Evolutionary conservation across 2,888 invertebrate genomes (phyloP), one percentile per base, ranked within the genome.

Genomic region (Cephus nigrinus): DNA sequence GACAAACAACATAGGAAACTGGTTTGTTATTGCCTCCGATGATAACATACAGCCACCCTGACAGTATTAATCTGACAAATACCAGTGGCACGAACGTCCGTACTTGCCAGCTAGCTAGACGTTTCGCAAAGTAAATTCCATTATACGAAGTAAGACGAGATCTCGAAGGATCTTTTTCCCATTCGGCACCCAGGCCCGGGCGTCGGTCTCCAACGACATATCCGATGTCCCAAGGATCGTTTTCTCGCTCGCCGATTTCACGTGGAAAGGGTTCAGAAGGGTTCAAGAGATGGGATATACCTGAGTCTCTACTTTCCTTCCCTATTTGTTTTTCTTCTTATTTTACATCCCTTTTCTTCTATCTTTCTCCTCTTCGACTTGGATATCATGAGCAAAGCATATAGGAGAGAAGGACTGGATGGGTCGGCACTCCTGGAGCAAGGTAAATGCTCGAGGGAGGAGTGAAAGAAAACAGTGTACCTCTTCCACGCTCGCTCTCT

Each of bases 391-490:
- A 55, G 55, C 71, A 71, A 23, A 71, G 33, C 71, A 33, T 71
- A 31, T 33, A 33, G 31, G 71, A 71, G 31, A 33, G 32, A 5
- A 71, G 32, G 15, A 71, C 71, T 71, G 32, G 33, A 71, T 33
- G 71, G 71, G 31, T 32, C 31, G 71, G 71, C 71, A 71, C 35
- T 76, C 30, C 30, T 55, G 55, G 73, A 55, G 34, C 11, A 69
- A 72, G 73, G 35, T 33, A 31, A 73, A n/a, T 76, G 32, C 77
- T 68, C 77, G 30, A 69, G 77, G 77, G 77, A 68, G 30, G 69
- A 40, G 74, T 74, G 73, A 68, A 77, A 77, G 68, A 35, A 76
- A 77, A 77, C 74, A 74, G 55, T 77, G 74, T 68, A 73, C 69
- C 68, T 74, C 73, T 34, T 74, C 74, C 68, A 55, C 55, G 71